These are phyloP conservation scores for Eupithecia vulgata DNA, from an alignment of 2,888 invertebrate genomes.

Conservation along the genomic window DNA sequence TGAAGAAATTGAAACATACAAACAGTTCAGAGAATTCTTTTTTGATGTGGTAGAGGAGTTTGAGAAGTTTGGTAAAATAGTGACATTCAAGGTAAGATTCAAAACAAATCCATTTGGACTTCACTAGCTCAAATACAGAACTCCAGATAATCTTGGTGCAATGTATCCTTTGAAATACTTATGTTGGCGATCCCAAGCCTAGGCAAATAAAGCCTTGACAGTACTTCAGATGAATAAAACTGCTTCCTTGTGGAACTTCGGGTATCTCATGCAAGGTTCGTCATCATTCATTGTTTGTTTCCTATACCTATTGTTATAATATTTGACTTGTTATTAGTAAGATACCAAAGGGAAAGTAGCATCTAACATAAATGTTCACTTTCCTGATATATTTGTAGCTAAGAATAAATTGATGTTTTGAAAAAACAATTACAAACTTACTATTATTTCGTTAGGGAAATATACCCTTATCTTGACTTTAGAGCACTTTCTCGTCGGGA, in stretches of 20 bases:
- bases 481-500: too few relatives aligned
- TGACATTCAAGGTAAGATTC: conserved; percentile 86
- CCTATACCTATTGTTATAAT: neutral
- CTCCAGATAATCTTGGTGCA: neutral
- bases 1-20: conserved; percentile 91
- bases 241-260: neutral
- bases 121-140: neutral
- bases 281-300: neutral
- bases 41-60: conserved; percentile 93
- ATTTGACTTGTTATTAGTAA: neutral
- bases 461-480: too few relatives aligned
- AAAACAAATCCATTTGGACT: neutral
- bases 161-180: conserved; percentile 15
- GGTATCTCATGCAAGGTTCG: conserved; percentile 26
- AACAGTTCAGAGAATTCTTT: conserved; percentile 93
- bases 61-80: conserved; percentile 87
- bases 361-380: neutral
- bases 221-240: conserved; percentile 27
- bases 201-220: conserved; percentile 31
- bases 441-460: too few relatives aligned
- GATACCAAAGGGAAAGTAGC: neutral
- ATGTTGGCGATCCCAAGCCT: neutral
- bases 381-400: too few relatives aligned
- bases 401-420: too few relatives aligned
- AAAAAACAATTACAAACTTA: too few relatives aligned